Conservation (phyloP, 2,888 invertebrate species). For the Zaprionus lineosus region DNA sequence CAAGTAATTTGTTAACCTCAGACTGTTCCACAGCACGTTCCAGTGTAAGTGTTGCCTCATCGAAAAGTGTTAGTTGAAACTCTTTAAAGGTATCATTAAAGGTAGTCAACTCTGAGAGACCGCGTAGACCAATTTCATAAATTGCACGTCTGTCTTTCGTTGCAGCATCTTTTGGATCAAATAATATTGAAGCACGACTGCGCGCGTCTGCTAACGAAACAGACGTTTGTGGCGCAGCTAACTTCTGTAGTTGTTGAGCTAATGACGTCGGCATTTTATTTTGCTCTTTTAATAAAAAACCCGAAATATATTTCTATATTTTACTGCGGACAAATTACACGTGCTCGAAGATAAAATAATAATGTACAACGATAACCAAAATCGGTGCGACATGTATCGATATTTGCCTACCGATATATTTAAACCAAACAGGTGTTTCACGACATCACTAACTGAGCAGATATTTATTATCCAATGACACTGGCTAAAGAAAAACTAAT, state of each 20-base stretch:
- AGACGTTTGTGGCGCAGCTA: slow-evolving; percentile 91
- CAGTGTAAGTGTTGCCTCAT: slow-evolving; percentile 88
- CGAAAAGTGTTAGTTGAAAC: slow-evolving; percentile 91
- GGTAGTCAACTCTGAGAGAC: slow-evolving; percentile 91
- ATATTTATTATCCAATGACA: slow-evolving; percentile 2
- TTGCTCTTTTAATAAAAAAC: slow-evolving; percentile 20
- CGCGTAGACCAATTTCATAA: slow-evolving; percentile 93
- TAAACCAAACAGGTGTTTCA: background rate
- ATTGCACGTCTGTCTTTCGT: slow-evolving; percentile 92
- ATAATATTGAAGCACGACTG: slow-evolving; percentile 91
- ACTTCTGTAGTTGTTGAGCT: slow-evolving; percentile 89
- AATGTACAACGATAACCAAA: slow-evolving; percentile 24
- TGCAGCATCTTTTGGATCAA: slow-evolving; percentile 95
- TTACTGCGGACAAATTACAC: slow-evolving; percentile 35
- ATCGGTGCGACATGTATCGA: background rate
- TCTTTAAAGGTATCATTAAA: slow-evolving; percentile 89
- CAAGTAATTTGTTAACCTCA: slow-evolving; percentile 89
- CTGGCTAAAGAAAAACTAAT: too few relatives aligned
- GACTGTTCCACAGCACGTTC: slow-evolving; percentile 90
- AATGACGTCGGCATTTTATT: slow-evolving; percentile 87
- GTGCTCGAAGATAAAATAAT: slow-evolving; percentile 38
- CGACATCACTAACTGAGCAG: slow-evolving; percentile 12
- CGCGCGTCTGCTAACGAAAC: slow-evolving; percentile 86
- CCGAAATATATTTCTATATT: slow-evolving; percentile 9
- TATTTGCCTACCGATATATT: slow-evolving; percentile 7